Percentiles rank a stretch among this genome's conserved stretches.
Conservation (phyloP, 2,797 vertebrate genomes). For the Chelon labrosus region DNA sequence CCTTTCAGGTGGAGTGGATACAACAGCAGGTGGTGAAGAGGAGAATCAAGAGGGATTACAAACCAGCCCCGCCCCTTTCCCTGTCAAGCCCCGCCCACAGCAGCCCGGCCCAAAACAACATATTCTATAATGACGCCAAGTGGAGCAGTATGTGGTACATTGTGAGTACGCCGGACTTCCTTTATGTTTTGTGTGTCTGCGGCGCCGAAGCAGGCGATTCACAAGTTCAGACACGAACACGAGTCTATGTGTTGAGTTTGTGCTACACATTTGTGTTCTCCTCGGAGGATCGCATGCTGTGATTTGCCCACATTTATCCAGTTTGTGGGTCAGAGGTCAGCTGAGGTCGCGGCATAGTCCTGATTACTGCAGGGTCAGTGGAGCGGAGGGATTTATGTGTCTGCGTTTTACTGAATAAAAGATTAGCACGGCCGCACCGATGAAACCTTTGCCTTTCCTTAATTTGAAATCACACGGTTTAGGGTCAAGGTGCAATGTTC, state of each 20-base stretch:
- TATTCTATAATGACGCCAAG: constrained; percentile 98
- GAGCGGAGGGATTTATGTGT: constrained; percentile 48
- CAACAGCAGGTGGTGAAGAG: constrained; percentile 97
- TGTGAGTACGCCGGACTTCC: constrained; percentile 85
- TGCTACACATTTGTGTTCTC: neutral
- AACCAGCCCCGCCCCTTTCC: constrained; percentile 83
- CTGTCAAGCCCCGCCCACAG: constrained; percentile 78
- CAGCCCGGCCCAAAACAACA: constrained; percentile 85
- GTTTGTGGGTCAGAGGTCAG: constrained; percentile 64
- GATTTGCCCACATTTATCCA: constrained; percentile 37
- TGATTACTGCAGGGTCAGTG: constrained; percentile 55
- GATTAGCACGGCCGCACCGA: neutral
- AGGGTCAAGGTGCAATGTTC: neutral
- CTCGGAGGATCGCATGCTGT: constrained; percentile 16
- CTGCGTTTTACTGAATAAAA: constrained; percentile 32
- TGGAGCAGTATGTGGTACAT: constrained; percentile 99
- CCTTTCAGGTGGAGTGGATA: constrained; percentile 96
- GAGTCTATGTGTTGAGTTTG: neutral
- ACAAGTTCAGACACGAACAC: neutral
- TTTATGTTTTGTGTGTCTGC: neutral
- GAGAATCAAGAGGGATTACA: constrained; percentile 98
- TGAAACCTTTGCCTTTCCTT: neutral
- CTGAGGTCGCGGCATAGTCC: constrained; percentile 36
- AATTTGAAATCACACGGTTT: constrained; percentile 3
- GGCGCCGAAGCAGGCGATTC: constrained; percentile 1